Evolutionary conservation across 2,888 invertebrate genomes (phyloP), one percentile per base, ranked within the genome.

Genomic region (Eupithecia subumbrata): DNA sequence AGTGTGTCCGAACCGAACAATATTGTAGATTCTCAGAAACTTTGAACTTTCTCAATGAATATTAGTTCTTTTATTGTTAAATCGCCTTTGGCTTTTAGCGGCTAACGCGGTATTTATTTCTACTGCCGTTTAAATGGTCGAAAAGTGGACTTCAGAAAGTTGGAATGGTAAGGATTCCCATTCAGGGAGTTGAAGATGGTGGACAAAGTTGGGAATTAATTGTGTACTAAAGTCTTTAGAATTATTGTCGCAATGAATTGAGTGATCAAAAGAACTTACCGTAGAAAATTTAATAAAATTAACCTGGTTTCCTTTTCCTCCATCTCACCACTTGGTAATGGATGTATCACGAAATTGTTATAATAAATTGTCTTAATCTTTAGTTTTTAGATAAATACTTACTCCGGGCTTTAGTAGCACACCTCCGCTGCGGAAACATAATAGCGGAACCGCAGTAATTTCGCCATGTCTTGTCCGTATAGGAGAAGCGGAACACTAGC

Each of bases 1-100:
- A 70, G 25, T 72, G 64, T 69, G 75, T 70, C 56, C 25, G 9
- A 60, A 18, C 5, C 74, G n/a, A 72, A 66, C 66, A 70, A 52
- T 74, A 74, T 69, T 66, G 74, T 63, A 76, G 72, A 77, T 37
- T 69, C 60, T 25, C 30, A 18, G 45, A 60, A 56, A 40, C 68
- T 72, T 64, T 56, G 34, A 76, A 76, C 68, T 73, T 76, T 71
- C 69, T 16, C 43, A 74, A 76, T 66, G 71, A 37, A 69, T 71
- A 73, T 71, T 74, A 68, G 71, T 56, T 71, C 70, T 70, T 45
- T 30, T 67, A 73, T 73, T 68, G 71, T 66, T 45, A 67, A 75
- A 79, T 77, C 34, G 74, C 72, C 73, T 64, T 76, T 75, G 71
- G 75, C 79, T 79, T 76, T 80, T 78, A 80, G 64, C 37, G 43